phyloP scores from a whole-genome alignment of 2,888 invertebrate genomes.

The Myopa tessellatipennis region DNA sequence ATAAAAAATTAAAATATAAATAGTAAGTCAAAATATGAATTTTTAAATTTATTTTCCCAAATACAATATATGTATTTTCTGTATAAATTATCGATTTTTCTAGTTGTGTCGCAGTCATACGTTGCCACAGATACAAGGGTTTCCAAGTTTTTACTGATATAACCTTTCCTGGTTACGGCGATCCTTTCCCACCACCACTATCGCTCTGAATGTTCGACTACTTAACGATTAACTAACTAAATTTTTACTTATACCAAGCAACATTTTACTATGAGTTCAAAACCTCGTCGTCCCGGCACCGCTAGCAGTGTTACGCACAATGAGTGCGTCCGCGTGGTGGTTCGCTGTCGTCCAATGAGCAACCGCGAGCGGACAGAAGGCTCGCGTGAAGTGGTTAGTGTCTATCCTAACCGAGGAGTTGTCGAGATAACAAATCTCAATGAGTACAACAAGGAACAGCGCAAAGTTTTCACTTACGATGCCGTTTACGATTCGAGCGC shows the following conservation, averaged over 20 bases:
- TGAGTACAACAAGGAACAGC: conserved; percentile 77
- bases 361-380: conserved; percentile 78
- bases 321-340: conserved; percentile 96
- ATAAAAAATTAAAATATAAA: no score
- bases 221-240: background rate
- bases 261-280: conserved; percentile 60
- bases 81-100: conserved; percentile 17
- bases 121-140: conserved; percentile 21
- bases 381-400: conserved; percentile 76
- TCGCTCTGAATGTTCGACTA: no score
- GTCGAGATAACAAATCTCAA: conserved; percentile 88
- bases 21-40: no score
- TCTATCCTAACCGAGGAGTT: conserved; percentile 86
- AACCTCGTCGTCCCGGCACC: conserved; percentile 60
- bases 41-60: background rate
- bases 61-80: background rate
- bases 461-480: conserved; percentile 97
- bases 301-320: conserved; percentile 68
- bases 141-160: background rate
- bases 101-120: background rate
- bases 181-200: no score
- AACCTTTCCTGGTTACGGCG: no score
- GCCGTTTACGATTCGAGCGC: conserved; percentile 92
- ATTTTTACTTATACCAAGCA: background rate
- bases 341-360: conserved; percentile 95